These are phyloP conservation scores for Helleia helle DNA, from an alignment of 2,888 invertebrate species.

Conservation along the genomic window DNA sequence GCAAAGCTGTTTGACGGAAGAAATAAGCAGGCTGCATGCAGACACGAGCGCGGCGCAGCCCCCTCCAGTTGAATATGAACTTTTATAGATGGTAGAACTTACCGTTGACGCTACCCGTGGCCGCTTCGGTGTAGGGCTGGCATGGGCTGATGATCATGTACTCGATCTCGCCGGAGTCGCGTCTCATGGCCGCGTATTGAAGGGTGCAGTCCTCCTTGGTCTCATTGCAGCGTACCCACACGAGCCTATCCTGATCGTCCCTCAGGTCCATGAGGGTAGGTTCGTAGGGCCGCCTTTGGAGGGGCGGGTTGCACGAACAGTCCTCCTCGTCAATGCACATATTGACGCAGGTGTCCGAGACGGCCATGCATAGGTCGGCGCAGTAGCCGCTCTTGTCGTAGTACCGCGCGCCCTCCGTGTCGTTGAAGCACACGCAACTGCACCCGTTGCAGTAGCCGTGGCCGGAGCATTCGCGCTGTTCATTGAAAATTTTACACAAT, in stretches of 20 bases:
- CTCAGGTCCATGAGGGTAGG: slow-evolving; percentile 23
- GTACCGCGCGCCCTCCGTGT: slow-evolving; percentile 45
- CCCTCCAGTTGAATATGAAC: no score
- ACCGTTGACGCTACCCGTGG: slow-evolving; percentile 21
- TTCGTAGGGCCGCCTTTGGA: slow-evolving; percentile 28
- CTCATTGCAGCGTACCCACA: slow-evolving; percentile 46
- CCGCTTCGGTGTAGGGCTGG: slow-evolving; percentile 22
- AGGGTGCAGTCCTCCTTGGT: slow-evolving; percentile 28
- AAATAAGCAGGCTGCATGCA: no score
- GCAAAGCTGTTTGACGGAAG: no score
- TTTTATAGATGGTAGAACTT: not conserved
- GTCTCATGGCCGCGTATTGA: slow-evolving; percentile 38
- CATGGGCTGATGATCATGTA: slow-evolving; percentile 40
- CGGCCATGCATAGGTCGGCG: slow-evolving; percentile 40
- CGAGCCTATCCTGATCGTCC: slow-evolving; percentile 27
- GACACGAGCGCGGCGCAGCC: no score
- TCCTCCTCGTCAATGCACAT: no score
- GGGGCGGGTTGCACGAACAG: slow-evolving; percentile 21
- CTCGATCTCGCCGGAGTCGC: slow-evolving; percentile 24
- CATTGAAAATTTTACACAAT: no score
- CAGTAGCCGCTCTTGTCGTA: slow-evolving; percentile 41
- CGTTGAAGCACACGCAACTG: slow-evolving; percentile 32
- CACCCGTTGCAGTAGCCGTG: slow-evolving; percentile 38
- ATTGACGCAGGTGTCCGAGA: slow-evolving; percentile 31
- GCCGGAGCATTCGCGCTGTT: slow-evolving; percentile 44